Evolutionary conservation across 2,797 vertebrate genomes (phyloP), one percentile per base, ranked within the genome.

Genomic region (Catostomus latipinnis): DNA sequence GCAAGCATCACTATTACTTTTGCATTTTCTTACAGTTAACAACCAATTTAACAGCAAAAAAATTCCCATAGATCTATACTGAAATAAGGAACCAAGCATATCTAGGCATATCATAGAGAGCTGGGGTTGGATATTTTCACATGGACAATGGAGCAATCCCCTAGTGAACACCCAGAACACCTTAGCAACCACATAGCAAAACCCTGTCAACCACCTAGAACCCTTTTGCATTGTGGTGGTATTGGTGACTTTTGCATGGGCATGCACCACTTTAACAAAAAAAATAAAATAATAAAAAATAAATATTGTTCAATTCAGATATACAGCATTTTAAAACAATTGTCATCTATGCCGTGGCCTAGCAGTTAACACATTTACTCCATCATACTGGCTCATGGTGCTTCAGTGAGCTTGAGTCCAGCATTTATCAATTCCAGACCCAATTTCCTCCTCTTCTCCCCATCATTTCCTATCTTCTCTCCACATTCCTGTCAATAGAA

Each of bases 401-500:
- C 46, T 69, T 46, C 11, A 69, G 54, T 77, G 6, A n/a, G 18
- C 50, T 70, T 10, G 7, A 69, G 57, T 69, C 75, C 7, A 8
- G 13, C 45, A n/a, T 11, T 6, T 18, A 61, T 61, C n/a, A 56
- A 54, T 70, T 78, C 54, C 34, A 62, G 48, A 71, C 71, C 49
- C 11, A 0, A 1, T 63, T 52, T 63, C 1, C 52, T 53, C 52
- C 7, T 22, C 14, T 52, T 6, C n/a, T 48, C 65, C 14, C 14
- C 13, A 45, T 13, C 34, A 11, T 43, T 22, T 13, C 16, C 34
- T 45, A 43, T n/a, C 34, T 8, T 11, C 8, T 66, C 8, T 22
- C 54, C 13, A 52, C 43, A 58, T 18, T 48, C 16, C 68, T 80
- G 77, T 73, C 61, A 66, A 58, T 73, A 63, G 10, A 63, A 56